These are phyloP conservation scores for Montifringilla adamsi DNA, from an alignment of 2,113 vertebrate genomes.

Conservation along the genomic window DNA sequence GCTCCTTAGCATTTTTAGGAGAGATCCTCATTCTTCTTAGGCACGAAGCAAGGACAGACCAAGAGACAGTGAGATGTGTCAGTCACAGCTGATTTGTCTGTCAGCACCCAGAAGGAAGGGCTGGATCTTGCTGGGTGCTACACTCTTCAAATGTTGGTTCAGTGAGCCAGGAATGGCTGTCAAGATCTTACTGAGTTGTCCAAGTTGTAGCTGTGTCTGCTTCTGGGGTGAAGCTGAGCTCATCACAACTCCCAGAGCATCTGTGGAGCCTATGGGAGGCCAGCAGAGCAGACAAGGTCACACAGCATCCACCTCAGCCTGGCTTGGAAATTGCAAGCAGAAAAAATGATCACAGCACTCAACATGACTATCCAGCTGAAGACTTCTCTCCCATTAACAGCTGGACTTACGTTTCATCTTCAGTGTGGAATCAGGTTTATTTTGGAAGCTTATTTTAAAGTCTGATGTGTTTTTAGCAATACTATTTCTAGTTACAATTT, in stretches of 20 bases:
- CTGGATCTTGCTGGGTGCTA: neutral
- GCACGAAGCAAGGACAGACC: neutral
- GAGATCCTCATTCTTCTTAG: neutral
- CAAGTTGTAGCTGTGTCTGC: neutral
- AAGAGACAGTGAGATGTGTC: neutral
- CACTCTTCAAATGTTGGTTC: neutral
- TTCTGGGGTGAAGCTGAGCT: neutral
- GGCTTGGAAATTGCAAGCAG: neutral
- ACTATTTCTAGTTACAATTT: neutral
- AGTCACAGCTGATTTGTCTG: neutral
- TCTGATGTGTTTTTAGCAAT: neutral
- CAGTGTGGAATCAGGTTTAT: neutral
- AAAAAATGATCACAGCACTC: neutral
- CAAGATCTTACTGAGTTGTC: neutral
- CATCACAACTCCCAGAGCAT: neutral
- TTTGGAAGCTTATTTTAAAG: constrained; percentile 10
- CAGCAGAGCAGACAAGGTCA: neutral
- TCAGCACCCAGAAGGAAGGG: neutral
- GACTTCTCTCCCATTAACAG: neutral
- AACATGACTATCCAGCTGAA: rapidly evolving
- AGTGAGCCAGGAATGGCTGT: neutral
- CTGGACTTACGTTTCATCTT: neutral
- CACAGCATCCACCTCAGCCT: neutral
- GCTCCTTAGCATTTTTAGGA: neutral
- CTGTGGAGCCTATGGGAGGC: neutral